These are phyloP conservation scores for Gobius niger DNA, from an alignment of 2,113 vertebrate species.

Conservation along the genomic window DNA sequence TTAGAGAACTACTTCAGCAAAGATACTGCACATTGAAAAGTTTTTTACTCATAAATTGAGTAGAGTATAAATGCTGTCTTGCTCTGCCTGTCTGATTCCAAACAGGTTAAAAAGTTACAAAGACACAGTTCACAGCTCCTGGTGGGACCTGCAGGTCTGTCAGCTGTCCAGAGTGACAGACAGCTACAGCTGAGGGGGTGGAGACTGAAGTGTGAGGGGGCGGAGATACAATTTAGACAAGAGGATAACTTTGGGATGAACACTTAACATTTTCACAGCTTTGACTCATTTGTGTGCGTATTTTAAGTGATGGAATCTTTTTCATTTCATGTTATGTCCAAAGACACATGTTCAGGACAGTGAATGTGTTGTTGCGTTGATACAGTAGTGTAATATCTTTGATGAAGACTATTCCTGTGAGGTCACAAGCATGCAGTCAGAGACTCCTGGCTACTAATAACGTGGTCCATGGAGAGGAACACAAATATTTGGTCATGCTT, in stretches of 20 bases:
- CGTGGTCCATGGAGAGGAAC: no score
- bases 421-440: no score
- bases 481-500: no score
- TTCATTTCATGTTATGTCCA: neutral
- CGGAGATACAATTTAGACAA: neutral
- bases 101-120: neutral
- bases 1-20: conserved; percentile 41
- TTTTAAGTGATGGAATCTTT: no score
- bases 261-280: neutral
- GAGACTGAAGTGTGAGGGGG: neutral
- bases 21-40: neutral
- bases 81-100: neutral
- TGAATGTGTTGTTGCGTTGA: neutral
- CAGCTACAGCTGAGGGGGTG: conserved; percentile 68
- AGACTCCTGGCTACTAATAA: no score
- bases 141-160: conserved; percentile 35
- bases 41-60: neutral
- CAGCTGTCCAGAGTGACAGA: conserved; percentile 66
- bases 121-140: neutral
- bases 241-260: neutral
- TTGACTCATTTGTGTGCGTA: neutral
- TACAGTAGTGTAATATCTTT: no score
- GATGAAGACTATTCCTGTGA: no score
- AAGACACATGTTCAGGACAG: neutral
- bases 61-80: neutral